Base-by-base conservation (phyloP, 1,140 invertebrate species). In the Megathymus violae region DNA sequence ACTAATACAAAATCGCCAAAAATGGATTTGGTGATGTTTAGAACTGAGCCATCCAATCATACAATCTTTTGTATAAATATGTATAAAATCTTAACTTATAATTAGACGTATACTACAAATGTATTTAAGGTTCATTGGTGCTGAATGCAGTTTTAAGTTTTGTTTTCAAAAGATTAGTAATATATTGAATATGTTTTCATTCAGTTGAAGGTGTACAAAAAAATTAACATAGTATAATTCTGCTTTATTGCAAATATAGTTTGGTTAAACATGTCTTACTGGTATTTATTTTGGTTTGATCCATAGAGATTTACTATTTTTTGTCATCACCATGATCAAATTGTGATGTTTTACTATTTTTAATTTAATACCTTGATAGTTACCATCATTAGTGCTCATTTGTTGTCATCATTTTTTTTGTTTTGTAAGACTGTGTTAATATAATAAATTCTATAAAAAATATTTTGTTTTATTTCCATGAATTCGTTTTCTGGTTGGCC, bases 401-500 rank as follows among this genome's bases (percentile, higher is more conserved):
- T 81, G 79, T 83, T 87, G 74, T 86, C 78, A 78, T 80, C 78
- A 71, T n/a, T n/a, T 71, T 80, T 41, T 74, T 80, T 84, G 72
- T 86, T 74, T 82, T 82, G 79, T 90, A 90, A 89, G 86, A 88
- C 78, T 88, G 83, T 90, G 82, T 89, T 85, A 88, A 84, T 77
- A 76, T 74, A 90, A 88, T 87, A 89, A 90, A 89, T 81, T 74
- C 80, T 88, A 91, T 83, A 87, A 85, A 76, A 83, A 70, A 72
- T 66, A 67, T 54, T 67, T 48, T 31, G 10, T 48, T 16, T 34
- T 31, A 9, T 22, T 43, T 43, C 4, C 17, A 3, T 17, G 5
- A 41, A 40, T 13, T 4, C 3, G 17, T 40, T 19, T 10, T 41
- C 10, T 4, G 10, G 10, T n/a, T 27, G 19, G 5, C 46, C 4